Conservation (phyloP, 1,140 invertebrate genomes). For the Neuroterus valhalla region DNA sequence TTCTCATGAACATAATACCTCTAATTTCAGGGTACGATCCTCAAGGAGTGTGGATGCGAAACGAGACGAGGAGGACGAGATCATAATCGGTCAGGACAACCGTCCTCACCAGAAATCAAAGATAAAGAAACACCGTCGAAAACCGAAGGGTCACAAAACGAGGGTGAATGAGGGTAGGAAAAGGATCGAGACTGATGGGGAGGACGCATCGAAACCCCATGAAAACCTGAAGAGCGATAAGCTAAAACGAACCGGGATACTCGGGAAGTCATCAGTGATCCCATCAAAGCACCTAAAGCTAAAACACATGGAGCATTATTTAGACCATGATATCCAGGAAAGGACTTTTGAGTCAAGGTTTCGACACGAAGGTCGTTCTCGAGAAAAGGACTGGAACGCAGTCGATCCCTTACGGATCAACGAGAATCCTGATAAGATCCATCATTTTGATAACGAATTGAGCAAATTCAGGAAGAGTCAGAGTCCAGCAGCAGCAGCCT, state of each 20-base stretch:
- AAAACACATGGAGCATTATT: conserved; percentile 6
- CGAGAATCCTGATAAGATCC: conserved; percentile 14
- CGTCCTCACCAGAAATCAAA: conserved; percentile 35
- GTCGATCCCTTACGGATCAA: conserved; percentile 32
- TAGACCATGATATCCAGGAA: neutral
- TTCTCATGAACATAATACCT: neutral
- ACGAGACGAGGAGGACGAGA: conserved; percentile 58
- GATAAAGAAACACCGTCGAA: conserved; percentile 44
- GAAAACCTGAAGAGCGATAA: conserved; percentile 12
- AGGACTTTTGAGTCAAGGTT: conserved; percentile 26
- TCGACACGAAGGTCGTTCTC: conserved; percentile 41
- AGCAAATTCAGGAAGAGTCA: conserved; percentile 33
- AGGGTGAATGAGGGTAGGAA: neutral
- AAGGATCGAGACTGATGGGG: conserved; percentile 9
- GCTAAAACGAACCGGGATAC: neutral
- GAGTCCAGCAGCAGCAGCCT: conserved; percentile 40
- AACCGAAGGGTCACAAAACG: conserved; percentile 35
- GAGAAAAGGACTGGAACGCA: conserved; percentile 31
- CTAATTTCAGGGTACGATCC: conserved; percentile 29
- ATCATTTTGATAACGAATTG: conserved; percentile 38
- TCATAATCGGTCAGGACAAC: conserved; percentile 54
- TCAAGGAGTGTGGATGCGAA: conserved; percentile 34
- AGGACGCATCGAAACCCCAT: neutral
- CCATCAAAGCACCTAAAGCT: neutral
- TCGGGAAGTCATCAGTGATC: neutral